Base-by-base conservation (phyloP, 2,888 invertebrate species). In the Dasysyrphus tricinctus region DNA sequence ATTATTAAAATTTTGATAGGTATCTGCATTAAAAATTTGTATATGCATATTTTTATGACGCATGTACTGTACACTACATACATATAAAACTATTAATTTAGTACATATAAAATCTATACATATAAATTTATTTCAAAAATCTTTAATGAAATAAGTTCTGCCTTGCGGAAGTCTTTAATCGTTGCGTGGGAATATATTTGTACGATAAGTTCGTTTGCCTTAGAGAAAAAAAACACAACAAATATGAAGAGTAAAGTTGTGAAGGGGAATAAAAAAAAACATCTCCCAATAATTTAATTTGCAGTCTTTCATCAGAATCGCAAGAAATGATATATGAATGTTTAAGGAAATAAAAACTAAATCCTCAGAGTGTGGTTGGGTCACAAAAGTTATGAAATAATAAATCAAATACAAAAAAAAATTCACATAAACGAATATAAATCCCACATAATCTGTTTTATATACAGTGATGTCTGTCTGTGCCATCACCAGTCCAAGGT, bases 321-420 rank as follows among this genome's bases (percentile, higher is more conserved):
- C 4, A 29, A 47, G 16, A 37, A 72, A 42, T 51, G 49, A 29
- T 39, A 24, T 24, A 44, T 49, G 39, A 12, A 56, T 54, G 47
- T 16, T 69, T 39, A 47, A 63, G 74, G 19, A 57, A 67, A 67
- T 67, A 34, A 63, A 24, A 42, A 19, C 54, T 42, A n/a, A 70
- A 69, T 69, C 59, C 34, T 44, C 51, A 73, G 47, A 73, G 29
- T 24, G 51, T 24, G 2, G n/a, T 32, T 65, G 49, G 75, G 75
- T 72, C 83, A 84, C 44, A 37, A 19, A 72, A 84, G 75, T 72
- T 80, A 84, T 80, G 75, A 84, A 84, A 80, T 72, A 70, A 80
- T 80, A 80, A 80, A 84, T 84, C 79, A 73, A 11, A 63, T 29
- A 12, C 59, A 44, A 70, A 70, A 65, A 44, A 63, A 44, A 24